These are phyloP conservation scores for Alentia gelatinosa DNA, from an alignment of 2,888 invertebrate species.

Conservation along the genomic window DNA sequence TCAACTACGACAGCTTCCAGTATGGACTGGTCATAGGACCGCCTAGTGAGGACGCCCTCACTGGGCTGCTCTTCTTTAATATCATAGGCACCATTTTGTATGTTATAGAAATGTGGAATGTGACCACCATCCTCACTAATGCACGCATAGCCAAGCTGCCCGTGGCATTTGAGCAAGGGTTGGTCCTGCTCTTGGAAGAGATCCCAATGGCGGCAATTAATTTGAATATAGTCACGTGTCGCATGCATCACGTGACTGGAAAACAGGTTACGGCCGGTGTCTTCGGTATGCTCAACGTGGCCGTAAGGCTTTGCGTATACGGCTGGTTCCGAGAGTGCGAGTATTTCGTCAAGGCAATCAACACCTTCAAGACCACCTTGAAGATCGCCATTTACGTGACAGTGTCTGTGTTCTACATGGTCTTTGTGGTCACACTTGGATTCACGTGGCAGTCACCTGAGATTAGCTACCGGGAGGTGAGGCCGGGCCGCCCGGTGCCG, in stretches of 20 bases:
- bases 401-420: constrained; percentile 49
- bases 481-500: not conserved
- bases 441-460: constrained; percentile 58
- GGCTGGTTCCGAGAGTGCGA: constrained; percentile 55
- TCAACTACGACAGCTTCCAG: constrained; percentile 27
- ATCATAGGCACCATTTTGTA: constrained; percentile 55
- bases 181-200: constrained; percentile 56
- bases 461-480: not conserved
- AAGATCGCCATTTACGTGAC: constrained; percentile 59
- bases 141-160: constrained; percentile 58
- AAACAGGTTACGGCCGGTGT: constrained; percentile 54
- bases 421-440: constrained; percentile 49
- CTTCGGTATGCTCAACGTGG: constrained; percentile 53
- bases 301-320: constrained; percentile 57
- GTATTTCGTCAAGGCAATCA: constrained; percentile 56
- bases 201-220: constrained; percentile 59
- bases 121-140: constrained; percentile 54
- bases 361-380: constrained; percentile 53
- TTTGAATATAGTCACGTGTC: constrained; percentile 58
- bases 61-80: constrained; percentile 49
- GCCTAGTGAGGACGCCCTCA: not conserved
- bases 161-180: constrained; percentile 58
- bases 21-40: constrained; percentile 54
- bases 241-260: constrained; percentile 39
- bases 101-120: constrained; percentile 55